Evolutionary conservation across 2,797 vertebrate genomes (phyloP).

Genomic region (Cirrhinus molitorella): DNA sequence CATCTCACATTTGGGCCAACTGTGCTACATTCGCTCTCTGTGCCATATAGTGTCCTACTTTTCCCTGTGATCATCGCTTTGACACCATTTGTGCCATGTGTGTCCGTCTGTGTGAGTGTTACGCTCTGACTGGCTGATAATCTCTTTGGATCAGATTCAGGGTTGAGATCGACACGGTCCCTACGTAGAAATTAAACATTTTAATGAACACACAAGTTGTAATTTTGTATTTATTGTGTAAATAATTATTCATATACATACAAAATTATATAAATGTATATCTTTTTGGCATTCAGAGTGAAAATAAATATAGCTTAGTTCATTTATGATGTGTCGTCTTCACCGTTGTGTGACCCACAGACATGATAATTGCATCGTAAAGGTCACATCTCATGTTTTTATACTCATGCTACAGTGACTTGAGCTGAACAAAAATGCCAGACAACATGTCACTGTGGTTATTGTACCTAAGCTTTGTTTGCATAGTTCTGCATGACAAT

Average conservation of each 20-base stretch:
- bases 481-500: neutral
- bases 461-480: neutral
- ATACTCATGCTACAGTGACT: neutral
- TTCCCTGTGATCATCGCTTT: conserved; percentile 11
- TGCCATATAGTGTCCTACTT: conserved; percentile 6
- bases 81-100: neutral
- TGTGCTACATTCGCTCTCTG: conserved; percentile 6
- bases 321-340: neutral
- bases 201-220: neutral
- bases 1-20: conserved; percentile 29
- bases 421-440: neutral
- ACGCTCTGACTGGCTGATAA: conserved; percentile 65
- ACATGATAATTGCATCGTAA: neutral
- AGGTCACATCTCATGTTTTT: neutral
- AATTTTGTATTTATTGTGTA: too few relatives aligned
- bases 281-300: neutral
- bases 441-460: neutral
- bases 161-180: neutral
- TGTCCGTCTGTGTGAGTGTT: conserved; percentile 26
- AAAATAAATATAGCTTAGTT: neutral
- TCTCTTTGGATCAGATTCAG: conserved; percentile 60
- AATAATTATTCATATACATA: too few relatives aligned
- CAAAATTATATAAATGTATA: too few relatives aligned
- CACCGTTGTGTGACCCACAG: neutral
- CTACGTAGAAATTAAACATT: neutral